Conservation (phyloP, 2,113 vertebrate genomes). For the Tonatia bakeri region DNA sequence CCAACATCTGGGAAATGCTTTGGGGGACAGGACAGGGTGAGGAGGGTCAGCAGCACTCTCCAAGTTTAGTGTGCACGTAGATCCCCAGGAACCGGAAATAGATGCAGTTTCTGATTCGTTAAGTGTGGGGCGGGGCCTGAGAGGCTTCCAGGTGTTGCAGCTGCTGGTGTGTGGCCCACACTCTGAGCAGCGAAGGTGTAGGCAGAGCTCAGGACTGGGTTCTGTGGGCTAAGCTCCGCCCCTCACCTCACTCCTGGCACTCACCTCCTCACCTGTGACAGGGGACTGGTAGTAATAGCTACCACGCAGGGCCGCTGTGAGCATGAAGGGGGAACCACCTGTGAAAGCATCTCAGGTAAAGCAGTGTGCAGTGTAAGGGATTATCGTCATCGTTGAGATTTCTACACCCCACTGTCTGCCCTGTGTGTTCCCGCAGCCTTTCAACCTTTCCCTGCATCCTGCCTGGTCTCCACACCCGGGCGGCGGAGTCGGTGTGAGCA, state of each 20-base stretch:
- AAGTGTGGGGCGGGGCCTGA: background rate
- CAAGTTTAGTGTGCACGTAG: no score
- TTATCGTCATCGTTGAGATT: background rate
- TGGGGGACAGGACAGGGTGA: background rate
- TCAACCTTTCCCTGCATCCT: background rate
- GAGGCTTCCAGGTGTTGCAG: background rate
- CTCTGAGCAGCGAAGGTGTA: background rate
- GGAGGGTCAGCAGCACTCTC: background rate
- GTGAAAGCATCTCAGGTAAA: background rate
- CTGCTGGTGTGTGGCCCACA: background rate
- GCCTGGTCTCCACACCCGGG: background rate
- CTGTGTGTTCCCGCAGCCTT: background rate
- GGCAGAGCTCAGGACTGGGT: background rate
- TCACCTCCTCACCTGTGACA: background rate
- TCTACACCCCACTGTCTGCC: background rate
- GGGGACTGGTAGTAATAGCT: no score
- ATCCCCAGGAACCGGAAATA: background rate
- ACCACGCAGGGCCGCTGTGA: background rate
- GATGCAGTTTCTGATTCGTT: background rate
- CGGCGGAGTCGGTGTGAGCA: conserved; percentile 43
- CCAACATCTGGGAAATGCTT: background rate
- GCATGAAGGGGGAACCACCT: background rate
- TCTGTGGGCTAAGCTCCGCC: background rate
- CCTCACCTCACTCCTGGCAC: background rate
- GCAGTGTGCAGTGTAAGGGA: background rate